Percentiles rank a stretch among this genome's conserved stretches.
Evolutionary conservation across 2,888 invertebrate species (phyloP).

Genomic region (Lochmaea capreae): DNA sequence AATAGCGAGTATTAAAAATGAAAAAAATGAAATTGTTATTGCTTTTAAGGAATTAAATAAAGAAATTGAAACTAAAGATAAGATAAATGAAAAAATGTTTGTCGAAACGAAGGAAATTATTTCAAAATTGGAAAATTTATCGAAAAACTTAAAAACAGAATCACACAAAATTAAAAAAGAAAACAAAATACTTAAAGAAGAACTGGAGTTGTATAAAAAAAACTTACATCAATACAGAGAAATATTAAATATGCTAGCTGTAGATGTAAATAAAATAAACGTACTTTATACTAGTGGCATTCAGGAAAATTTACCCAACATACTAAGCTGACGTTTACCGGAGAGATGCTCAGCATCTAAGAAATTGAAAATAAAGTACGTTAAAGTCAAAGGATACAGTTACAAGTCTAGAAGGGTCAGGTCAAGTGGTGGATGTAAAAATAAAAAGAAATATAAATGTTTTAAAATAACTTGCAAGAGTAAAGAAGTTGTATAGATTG

Average conservation of each 20-base stretch:
- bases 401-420: neutral
- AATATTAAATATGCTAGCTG: neutral
- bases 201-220: conserved; percentile 58
- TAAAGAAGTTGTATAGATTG: neutral
- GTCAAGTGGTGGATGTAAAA: neutral
- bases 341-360: neutral
- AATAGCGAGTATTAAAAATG: conserved; percentile 29
- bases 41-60: conserved; percentile 67
- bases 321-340: neutral
- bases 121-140: conserved; percentile 71
- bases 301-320: neutral
- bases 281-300: neutral
- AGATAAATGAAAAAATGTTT: conserved; percentile 74
- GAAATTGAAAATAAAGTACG: neutral
- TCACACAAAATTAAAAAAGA: conserved; percentile 67
- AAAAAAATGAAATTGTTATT: conserved; percentile 48
- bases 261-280: conserved; percentile 6
- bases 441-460: neutral
- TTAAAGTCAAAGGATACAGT: neutral
- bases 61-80: conserved; percentile 72
- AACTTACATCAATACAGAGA: conserved; percentile 39
- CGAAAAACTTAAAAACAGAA: conserved; percentile 70
- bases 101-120: conserved; percentile 73
- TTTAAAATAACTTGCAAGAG: neutral
- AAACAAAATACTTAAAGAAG: conserved; percentile 62